A percentile compares a stretch with the other conserved stretches of the same genome.
Evolutionary conservation across 2,888 invertebrate species (phyloP).

Genomic region (Eristalis arbustorum): DNA sequence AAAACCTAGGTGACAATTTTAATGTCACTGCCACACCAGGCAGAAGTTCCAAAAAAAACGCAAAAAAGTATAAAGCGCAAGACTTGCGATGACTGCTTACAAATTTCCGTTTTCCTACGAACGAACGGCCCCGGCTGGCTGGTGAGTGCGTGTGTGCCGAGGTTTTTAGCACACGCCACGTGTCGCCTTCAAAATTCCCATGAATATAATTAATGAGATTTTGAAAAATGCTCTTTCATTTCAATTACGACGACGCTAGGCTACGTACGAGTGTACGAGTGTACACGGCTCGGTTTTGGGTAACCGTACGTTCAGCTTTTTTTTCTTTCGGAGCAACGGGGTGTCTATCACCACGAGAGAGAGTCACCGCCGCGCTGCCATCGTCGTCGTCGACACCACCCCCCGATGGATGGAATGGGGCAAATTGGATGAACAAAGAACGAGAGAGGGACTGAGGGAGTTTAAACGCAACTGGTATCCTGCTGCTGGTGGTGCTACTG

Average conservation of each 20-base stretch:
- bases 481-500: background rate
- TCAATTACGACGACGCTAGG: constrained; percentile 50
- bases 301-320: constrained; percentile 21
- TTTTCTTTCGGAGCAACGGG: constrained; percentile 25
- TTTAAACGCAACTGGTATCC: constrained; percentile 63
- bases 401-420: background rate
- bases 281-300: background rate
- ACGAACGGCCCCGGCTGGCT: background rate
- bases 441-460: constrained; percentile 1
- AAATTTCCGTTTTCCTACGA: constrained; percentile 48
- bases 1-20: constrained; percentile 69
- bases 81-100: constrained; percentile 45
- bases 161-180: constrained; percentile 61
- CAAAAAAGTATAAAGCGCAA: background rate
- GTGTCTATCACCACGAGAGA: constrained; percentile 48
- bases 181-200: constrained; percentile 67
- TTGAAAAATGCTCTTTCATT: constrained; percentile 67
- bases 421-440: background rate
- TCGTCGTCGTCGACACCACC: too few relatives aligned
- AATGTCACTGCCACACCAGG: constrained; percentile 54
- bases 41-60: constrained; percentile 14
- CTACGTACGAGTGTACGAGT: background rate
- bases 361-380: too few relatives aligned
- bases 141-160: constrained; percentile 1
- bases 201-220: constrained; percentile 71